A percentile compares a stretch with the other conserved stretches of the same genome.
Evolutionary conservation across 2,888 invertebrate genomes (phyloP).

Genomic region (Phlogophora meticulosa): DNA sequence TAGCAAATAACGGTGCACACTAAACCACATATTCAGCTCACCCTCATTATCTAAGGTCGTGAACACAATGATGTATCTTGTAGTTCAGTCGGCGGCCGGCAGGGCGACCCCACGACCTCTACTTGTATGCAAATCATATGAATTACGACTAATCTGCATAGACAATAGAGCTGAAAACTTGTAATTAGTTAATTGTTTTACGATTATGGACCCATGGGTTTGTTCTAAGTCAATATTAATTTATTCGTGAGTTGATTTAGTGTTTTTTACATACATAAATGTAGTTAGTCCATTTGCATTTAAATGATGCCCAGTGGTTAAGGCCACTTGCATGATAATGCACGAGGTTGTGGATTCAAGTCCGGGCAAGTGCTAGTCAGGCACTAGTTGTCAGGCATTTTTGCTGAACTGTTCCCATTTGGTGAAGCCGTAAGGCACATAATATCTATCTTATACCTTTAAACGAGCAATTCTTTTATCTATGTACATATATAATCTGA

Average conservation of each 20-base stretch:
- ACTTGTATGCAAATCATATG: constrained; percentile 67
- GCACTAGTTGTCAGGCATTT: too few relatives aligned
- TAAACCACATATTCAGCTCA: constrained; percentile 30
- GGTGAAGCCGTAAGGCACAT: too few relatives aligned
- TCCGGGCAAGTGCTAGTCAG: too few relatives aligned
- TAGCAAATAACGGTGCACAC: constrained; percentile 26
- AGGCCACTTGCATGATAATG: neutral
- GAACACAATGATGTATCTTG: constrained; percentile 51
- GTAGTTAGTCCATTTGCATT: too few relatives aligned
- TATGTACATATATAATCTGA: too few relatives aligned
- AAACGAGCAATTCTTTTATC: too few relatives aligned
- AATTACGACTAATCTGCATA: constrained; percentile 58
- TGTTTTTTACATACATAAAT: too few relatives aligned
- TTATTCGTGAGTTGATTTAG: neutral
- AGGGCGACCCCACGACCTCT: constrained; percentile 56
- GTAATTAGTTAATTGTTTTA: constrained; percentile 42
- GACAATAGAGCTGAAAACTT: constrained; percentile 50
- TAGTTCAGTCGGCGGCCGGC: constrained; percentile 43
- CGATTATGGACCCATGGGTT: neutral
- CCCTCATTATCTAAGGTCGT: constrained; percentile 52
- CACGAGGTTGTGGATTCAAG: too few relatives aligned
- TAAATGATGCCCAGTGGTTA: too few relatives aligned
- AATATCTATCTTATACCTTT: too few relatives aligned
- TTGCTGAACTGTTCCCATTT: too few relatives aligned
- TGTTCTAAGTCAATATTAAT: neutral